Base-by-base conservation (phyloP, 64 coral and sea anemone genomes). In the Montipora capricornis region DNA sequence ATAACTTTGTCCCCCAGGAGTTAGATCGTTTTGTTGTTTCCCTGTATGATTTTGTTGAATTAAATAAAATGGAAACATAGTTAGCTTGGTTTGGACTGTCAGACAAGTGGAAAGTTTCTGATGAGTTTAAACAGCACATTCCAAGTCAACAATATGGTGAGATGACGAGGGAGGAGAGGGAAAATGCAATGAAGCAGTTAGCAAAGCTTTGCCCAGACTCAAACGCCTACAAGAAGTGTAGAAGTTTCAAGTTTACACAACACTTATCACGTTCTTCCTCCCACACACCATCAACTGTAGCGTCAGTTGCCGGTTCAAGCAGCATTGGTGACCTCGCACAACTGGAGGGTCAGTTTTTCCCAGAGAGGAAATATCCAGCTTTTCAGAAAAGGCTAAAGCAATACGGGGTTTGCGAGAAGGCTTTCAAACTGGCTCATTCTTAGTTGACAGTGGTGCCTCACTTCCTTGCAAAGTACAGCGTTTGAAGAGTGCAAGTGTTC, bases 311-410 rank as follows among this genome's bases (percentile, higher is more conserved):
- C 13, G 8, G 67, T 83, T 22, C 79, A 82, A 84, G 55, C 64
- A 83, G 90, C 67, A 75, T 51, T 70, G 71, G 46, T 74, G 80
- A 92, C 62, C 90, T 92, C 26, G 79, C 11, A 17, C 62, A 92
- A 84, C 90, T 92, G 49, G 90, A 92, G 66, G 80, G 46, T 73
- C 80, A 92, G 79, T 92, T 92, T 91, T 73, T 29, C 29, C 90
- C 37, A 83, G 48, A 84, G 90, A 92, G 84, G 80, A 92, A 75
- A 47, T 92, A 52, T 76, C 68, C 64, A 92, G 90, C 68, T 47
- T 92, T 74, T 83, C 83, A 74, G 90, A 92, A 92, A 84, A 92
- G 80, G 80, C 90, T 24, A 92, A 80, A 58, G 90, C 49, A 84
- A 84, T n/a, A 92, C 75, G 78, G 80, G 68, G 47, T 37, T 70